Conservation (phyloP, 2,113 vertebrate species). For the Carassius carassius region DNA sequence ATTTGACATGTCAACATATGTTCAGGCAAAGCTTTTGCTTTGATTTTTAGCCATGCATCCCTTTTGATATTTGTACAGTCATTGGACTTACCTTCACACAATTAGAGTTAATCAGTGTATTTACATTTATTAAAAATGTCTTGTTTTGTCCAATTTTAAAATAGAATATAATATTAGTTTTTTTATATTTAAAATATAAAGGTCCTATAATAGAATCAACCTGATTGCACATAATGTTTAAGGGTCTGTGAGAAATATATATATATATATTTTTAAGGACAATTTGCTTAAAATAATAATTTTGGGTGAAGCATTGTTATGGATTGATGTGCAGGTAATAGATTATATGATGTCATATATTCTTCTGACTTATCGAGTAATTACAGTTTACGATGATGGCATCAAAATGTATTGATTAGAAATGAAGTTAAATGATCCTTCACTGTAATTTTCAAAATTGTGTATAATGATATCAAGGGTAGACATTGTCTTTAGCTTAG, state of each 20-base stretch:
- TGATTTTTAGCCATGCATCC: constrained; percentile 47
- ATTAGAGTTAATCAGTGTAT: background rate
- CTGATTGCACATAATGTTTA: background rate
- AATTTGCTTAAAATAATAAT: background rate
- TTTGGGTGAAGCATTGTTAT: background rate
- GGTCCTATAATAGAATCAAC: background rate
- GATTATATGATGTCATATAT: constrained; percentile 50
- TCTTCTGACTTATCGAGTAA: constrained; percentile 38
- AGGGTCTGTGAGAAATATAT: constrained; percentile 13
- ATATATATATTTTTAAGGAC: background rate
- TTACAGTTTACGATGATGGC: constrained; percentile 38
- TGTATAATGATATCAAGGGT: constrained; percentile 43
- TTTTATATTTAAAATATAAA: background rate
- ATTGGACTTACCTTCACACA: constrained; percentile 20
- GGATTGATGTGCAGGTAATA: constrained; percentile 47
- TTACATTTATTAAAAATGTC: background rate
- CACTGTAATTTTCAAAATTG: constrained; percentile 46
- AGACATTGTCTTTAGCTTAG: constrained; percentile 16
- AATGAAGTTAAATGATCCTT: constrained; percentile 49
- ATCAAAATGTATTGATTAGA: constrained; percentile 49
- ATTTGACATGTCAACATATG: constrained; percentile 51
- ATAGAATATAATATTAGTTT: background rate
- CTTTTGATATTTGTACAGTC: constrained; percentile 47
- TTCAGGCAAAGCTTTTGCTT: constrained; percentile 48
- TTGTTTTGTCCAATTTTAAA: background rate